phyloP scores from a whole-genome alignment of 2,888 invertebrate species.

The Clistopyga incitator region DNA sequence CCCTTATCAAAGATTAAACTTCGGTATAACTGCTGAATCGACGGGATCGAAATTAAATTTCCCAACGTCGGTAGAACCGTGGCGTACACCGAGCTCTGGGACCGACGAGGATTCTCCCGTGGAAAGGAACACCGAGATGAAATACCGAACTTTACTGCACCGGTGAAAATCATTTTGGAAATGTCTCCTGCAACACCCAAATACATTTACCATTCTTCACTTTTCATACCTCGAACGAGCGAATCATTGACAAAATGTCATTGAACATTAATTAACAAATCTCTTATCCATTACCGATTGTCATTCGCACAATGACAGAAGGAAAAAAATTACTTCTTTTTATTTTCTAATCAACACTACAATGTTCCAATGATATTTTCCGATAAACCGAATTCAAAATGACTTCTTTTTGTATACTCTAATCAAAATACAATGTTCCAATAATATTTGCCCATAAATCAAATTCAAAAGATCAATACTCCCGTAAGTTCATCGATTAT shows the following conservation, averaged over 20 bases:
- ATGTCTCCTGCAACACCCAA: not conserved
- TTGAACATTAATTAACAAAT: too few relatives aligned
- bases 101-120: constrained; percentile 34
- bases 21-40: constrained; percentile 86
- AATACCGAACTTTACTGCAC: not conserved
- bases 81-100: constrained; percentile 35
- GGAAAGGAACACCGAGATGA: constrained; percentile 36
- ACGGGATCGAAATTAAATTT: constrained; percentile 87
- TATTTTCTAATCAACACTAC: too few relatives aligned
- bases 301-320: too few relatives aligned
- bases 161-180: not conserved
- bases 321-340: too few relatives aligned
- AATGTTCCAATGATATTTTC: too few relatives aligned
- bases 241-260: not conserved
- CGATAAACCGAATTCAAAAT: too few relatives aligned
- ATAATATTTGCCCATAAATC: too few relatives aligned
- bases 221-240: not conserved
- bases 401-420: too few relatives aligned
- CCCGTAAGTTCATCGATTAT: not conserved
- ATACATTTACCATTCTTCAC: not conserved
- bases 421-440: too few relatives aligned
- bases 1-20: constrained; percentile 86
- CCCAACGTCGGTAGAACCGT: constrained; percentile 69
- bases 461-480: not conserved
- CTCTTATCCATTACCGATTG: too few relatives aligned